Evolutionary conservation across 2,888 invertebrate species (phyloP).

Genomic region (Xanthia icteritia): DNA sequence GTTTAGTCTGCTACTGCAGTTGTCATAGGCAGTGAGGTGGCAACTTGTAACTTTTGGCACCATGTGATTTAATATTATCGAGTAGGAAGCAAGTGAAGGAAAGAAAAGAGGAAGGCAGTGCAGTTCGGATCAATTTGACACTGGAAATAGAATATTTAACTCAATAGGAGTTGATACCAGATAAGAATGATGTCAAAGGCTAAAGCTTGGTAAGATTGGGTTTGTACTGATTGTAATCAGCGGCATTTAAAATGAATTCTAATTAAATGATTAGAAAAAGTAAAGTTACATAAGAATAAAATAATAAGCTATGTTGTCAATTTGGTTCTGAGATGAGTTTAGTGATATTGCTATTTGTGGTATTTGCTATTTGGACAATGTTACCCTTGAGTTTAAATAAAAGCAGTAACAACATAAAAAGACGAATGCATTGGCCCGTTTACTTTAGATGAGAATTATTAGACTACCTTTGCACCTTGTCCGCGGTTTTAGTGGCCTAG

Average conservation of each 20-base stretch:
- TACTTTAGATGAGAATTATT: too few relatives aligned
- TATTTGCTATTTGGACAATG: too few relatives aligned
- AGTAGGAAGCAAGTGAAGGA: background rate
- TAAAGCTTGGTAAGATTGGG: background rate
- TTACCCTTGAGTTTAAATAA: too few relatives aligned
- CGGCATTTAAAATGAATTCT: too few relatives aligned
- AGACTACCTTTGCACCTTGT: too few relatives aligned
- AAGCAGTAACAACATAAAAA: too few relatives aligned
- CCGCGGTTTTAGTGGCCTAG: constrained; percentile 37
- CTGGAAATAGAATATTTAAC: background rate
- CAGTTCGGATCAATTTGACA: background rate
- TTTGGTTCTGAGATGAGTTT: too few relatives aligned
- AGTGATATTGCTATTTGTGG: too few relatives aligned
- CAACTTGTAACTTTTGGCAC: constrained; percentile 40
- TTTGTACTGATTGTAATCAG: background rate
- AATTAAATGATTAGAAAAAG: too few relatives aligned
- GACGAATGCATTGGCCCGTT: too few relatives aligned
- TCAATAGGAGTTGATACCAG: background rate
- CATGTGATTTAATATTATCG: constrained; percentile 31
- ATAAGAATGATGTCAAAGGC: background rate
- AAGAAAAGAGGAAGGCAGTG: background rate
- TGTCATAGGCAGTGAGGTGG: constrained; percentile 43
- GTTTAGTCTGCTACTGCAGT: constrained; percentile 26
- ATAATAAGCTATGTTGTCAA: too few relatives aligned
- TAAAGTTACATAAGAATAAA: too few relatives aligned